phyloP scores from a whole-genome alignment of 1,140 invertebrate species.

The Pteromalus puparum region DNA sequence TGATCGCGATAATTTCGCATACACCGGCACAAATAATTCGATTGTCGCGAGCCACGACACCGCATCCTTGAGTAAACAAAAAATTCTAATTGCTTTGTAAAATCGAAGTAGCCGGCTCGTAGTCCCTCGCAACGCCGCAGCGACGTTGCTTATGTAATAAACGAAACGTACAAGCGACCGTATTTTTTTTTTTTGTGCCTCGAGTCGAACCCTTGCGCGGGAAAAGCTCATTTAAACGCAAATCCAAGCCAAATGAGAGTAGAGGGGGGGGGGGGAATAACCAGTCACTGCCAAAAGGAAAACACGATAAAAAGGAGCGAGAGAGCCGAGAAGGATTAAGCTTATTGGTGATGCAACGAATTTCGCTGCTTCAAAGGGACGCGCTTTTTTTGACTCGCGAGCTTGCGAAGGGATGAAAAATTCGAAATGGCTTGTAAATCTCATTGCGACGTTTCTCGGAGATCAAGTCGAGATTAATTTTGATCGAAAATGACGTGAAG shows the following conservation, averaged over 20 bases:
- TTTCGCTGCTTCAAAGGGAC: background rate
- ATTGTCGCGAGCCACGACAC: background rate
- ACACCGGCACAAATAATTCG: background rate
- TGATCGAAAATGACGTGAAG: no score
- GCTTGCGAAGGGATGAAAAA: no score
- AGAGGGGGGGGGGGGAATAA: background rate
- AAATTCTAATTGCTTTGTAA: conserved; percentile 17
- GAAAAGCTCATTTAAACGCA: background rate
- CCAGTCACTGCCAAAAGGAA: background rate
- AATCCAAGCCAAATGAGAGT: background rate
- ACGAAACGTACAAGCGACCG: background rate
- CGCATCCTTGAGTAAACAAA: conserved; percentile 4
- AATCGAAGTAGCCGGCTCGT: background rate
- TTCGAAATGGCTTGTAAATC: no score
- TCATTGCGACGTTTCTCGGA: no score
- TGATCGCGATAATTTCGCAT: background rate
- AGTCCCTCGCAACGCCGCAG: background rate
- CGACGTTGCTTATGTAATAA: conserved; percentile 12
- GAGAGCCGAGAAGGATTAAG: background rate
- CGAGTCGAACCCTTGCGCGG: background rate
- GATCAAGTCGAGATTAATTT: no score
- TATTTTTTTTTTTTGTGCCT: background rate
- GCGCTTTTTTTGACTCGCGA: no score
- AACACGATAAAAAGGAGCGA: background rate
- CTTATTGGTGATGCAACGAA: background rate